These are phyloP conservation scores for Lota lota DNA, from an alignment of 2,113 vertebrate genomes.

Conservation along the genomic window DNA sequence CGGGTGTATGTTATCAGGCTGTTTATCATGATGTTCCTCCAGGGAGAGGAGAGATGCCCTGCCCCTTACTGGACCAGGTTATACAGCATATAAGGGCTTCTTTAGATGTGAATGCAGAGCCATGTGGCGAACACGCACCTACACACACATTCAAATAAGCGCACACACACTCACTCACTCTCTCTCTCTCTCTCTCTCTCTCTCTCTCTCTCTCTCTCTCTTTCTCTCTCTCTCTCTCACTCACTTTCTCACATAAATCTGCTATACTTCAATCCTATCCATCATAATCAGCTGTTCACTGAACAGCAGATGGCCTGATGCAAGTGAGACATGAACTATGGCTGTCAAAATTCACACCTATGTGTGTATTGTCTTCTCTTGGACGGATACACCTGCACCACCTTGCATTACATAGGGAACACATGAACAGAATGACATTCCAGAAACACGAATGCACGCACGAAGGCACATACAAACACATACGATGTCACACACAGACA, in stretches of 20 bases:
- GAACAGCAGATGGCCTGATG: not conserved
- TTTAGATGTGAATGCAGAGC: too few species aligned
- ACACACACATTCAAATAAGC: not conserved
- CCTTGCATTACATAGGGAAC: too few species aligned
- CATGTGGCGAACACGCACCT: constrained; percentile 1
- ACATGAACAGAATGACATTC: too few species aligned
- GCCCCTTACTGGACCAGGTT: not conserved
- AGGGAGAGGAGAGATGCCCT: constrained; percentile 14
- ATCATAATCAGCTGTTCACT: not conserved
- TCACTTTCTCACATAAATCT: not conserved
- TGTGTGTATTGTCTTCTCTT: constrained; percentile 11
- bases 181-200: not conserved
- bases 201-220: too few species aligned
- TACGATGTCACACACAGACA: not conserved
- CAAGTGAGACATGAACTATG: constrained; percentile 6
- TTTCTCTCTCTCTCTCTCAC: too few species aligned
- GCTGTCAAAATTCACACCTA: constrained; percentile 23
- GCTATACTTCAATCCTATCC: too few species aligned
- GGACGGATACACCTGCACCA: too few species aligned
- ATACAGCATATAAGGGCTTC: too few species aligned
- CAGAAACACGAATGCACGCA: too few species aligned
- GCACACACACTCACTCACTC: not conserved
- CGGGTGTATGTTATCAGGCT: constrained; percentile 43
- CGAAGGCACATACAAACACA: too few species aligned
- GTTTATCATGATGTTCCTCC: constrained; percentile 48